Percentiles rank a stretch among this genome's conserved stretches.
Evolutionary conservation across 2,797 vertebrate genomes (phyloP).

Genomic region (Hemibagrus guttatus): DNA sequence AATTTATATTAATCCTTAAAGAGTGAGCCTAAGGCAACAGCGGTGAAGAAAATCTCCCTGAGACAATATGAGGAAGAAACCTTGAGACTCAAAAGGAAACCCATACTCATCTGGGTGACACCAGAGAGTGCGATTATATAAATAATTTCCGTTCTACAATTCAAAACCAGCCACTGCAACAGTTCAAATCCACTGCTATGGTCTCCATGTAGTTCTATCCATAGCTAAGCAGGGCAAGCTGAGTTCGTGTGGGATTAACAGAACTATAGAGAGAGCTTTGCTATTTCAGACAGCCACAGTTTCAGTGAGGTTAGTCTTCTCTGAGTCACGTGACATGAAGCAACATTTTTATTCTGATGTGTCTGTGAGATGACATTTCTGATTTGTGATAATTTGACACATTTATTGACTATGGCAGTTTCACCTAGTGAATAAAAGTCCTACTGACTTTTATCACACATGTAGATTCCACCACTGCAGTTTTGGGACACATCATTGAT

Average conservation of each 20-base stretch:
- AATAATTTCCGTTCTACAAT: too few relatives aligned
- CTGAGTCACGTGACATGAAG: slow-evolving; percentile 26
- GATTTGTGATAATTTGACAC: slow-evolving; percentile 17
- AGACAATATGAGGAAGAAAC: too few relatives aligned
- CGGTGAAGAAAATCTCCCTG: too few relatives aligned
- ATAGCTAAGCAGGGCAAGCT: background rate
- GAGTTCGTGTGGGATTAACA: background rate
- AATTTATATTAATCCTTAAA: too few relatives aligned
- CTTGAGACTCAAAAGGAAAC: too few relatives aligned
- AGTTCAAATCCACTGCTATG: too few relatives aligned
- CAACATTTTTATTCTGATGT: slow-evolving; percentile 26
- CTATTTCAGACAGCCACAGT: background rate
- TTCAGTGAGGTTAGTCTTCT: background rate
- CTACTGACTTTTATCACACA: background rate
- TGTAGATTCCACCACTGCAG: background rate
- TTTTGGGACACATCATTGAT: background rate
- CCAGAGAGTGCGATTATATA: too few relatives aligned
- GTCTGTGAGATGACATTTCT: background rate
- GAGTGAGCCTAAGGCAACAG: too few relatives aligned
- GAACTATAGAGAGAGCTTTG: too few relatives aligned
- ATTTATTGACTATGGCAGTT: slow-evolving; percentile 19
- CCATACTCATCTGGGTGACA: too few relatives aligned
- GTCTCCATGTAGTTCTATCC: too few relatives aligned
- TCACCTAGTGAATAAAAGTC: slow-evolving; percentile 17
- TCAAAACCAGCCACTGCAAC: too few relatives aligned